Evolutionary conservation across 2,113 vertebrate species (phyloP).

Genomic region (Xerus inauris): DNA sequence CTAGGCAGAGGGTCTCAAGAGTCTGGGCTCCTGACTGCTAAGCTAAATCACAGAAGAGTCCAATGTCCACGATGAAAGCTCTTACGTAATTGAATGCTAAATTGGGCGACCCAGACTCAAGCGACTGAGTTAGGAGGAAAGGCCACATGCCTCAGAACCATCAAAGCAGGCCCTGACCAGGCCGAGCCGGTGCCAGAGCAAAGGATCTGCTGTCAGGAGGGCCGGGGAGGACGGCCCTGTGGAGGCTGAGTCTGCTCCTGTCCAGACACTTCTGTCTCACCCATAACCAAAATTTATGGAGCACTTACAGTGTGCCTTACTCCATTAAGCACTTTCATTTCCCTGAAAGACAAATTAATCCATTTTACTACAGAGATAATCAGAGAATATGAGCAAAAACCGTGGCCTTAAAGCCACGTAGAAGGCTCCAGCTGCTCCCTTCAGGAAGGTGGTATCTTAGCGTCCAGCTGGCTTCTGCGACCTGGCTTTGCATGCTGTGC

Average conservation of each 20-base stretch:
- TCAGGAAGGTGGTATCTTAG: background rate
- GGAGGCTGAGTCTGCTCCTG: background rate
- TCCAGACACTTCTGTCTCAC: background rate
- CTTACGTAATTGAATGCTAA: background rate
- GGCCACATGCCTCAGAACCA: too few relatives aligned
- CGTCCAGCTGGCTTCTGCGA: rapidly evolving
- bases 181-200: background rate
- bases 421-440: background rate
- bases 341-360: conserved; percentile 40
- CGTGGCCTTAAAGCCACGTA: background rate
- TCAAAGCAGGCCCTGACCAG: background rate
- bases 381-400: background rate
- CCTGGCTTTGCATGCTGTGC: background rate
- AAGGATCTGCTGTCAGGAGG: background rate
- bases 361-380: conserved; percentile 26
- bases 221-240: too few relatives aligned
- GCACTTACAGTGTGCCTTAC: background rate
- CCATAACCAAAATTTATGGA: background rate
- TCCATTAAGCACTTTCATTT: conserved; percentile 17
- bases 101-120: background rate
- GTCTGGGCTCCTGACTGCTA: background rate
- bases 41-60: background rate
- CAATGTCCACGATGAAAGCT: background rate
- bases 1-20: background rate
- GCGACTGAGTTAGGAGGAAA: background rate